These are phyloP conservation scores for Saccostrea echinata DNA, from an alignment of 1,140 invertebrate species.

Conservation along the genomic window DNA sequence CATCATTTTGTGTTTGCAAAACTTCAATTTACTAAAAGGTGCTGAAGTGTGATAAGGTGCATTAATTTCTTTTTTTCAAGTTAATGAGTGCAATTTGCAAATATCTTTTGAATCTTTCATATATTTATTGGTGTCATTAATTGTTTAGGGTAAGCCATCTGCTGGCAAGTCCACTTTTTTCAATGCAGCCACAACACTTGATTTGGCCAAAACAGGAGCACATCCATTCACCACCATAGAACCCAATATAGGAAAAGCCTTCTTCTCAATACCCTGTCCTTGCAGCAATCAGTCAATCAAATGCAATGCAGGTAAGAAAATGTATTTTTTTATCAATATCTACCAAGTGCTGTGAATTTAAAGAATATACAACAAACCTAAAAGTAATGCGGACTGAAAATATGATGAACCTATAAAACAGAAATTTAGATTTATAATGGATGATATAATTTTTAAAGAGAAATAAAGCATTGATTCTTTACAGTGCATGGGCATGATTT, in stretches of 20 bases:
- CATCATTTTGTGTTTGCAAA: too few relatives aligned
- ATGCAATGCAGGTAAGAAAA: constrained; percentile 59
- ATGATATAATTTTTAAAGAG: background rate
- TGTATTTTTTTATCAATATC: background rate
- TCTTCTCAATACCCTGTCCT: constrained; percentile 64
- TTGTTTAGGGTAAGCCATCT: constrained; percentile 64
- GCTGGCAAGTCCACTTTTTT: constrained; percentile 69
- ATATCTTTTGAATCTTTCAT: background rate
- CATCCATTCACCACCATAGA: constrained; percentile 69
- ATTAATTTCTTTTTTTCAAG: too few relatives aligned
- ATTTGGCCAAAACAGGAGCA: constrained; percentile 66
- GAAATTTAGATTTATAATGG: background rate
- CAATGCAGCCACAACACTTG: constrained; percentile 64
- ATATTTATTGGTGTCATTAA: background rate
- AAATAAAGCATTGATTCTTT: background rate
- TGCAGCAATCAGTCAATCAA: constrained; percentile 50
- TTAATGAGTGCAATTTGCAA: too few relatives aligned
- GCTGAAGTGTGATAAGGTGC: too few relatives aligned
- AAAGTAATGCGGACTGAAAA: background rate
- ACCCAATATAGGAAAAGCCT: constrained; percentile 66
- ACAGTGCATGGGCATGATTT: constrained; percentile 63
- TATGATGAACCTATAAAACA: background rate
- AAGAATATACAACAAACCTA: background rate
- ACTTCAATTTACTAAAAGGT: too few relatives aligned
- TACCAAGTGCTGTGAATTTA: background rate